Evolutionary conservation across 2,797 vertebrate genomes (phyloP), one percentile per base, ranked within the genome.

Genomic region (Phoeniculus purpureus): DNA sequence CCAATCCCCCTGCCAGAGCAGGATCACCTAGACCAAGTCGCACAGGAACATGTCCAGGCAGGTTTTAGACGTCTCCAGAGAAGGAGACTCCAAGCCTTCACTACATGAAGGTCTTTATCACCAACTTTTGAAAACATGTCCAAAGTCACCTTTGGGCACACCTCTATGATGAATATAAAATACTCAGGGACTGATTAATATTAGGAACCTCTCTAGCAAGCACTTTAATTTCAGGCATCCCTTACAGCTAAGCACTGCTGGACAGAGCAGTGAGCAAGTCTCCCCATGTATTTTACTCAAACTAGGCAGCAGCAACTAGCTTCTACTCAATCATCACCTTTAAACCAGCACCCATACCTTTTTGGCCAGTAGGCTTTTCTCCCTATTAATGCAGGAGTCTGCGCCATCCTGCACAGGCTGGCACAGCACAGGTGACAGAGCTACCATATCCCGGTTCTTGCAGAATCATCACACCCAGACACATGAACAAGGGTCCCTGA

Each of bases 401-500:
- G 48, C n/a, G 16, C 19, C 27, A 12, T 4, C 8, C 48, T 31
- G 17, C 1, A 0, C 13, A 17, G n/a, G n/a, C 22, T 55, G 31
- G 26, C 19, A 15, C 3, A 55, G 50, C 32, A n/a, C 47, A 50
- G n/a, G 45, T 26, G 27, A n/a, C 65, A 65, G 70, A 47, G 15
- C 18, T 47, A 7, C 14, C 4, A 31, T 43, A 5, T 50, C 5
- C 21, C 16, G 2, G 18, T 22, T 43, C 54, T 45, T 77, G 43
- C 72, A 27, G 34, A 37, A n/a, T 18, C 50, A 16, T 40, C 74
- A 21, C 31, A 54, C 34, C 51, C 37, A 59, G 62, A 58, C 62
- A 68, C 13, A 19, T 12, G 23, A n/a, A 32, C 37, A 34, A 29
- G 32, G 25, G 40, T 43, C 22, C 22, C 13, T 7, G 31, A 16